Evolutionary conservation across 2,888 invertebrate genomes (phyloP), one percentile per base, ranked within the genome.

Genomic region (Coelopa pilipes): DNA sequence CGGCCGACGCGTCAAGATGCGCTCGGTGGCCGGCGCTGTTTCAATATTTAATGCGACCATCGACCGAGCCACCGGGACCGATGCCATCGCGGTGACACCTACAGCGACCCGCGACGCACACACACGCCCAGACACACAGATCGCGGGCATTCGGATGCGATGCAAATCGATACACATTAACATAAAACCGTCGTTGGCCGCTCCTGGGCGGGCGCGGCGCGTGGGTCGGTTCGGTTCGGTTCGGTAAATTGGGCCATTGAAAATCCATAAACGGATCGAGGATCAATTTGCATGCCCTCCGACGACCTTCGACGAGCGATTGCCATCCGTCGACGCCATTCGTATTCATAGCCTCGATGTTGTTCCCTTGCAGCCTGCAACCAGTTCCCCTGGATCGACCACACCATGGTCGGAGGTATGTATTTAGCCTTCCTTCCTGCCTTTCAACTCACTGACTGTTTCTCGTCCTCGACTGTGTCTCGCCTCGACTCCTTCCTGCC

Each of bases 321-420:
- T 67, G 17, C 55, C 17, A 15, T 57, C 57, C 9, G 45, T 59
- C 45, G 47, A 12, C 62, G 2, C 34, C 49, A 12, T 66, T 70
- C 53, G 11, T 47, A 55, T 49, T 62, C 24, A 76, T 74, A 24
- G 50, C 55, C 63, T 60, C 50, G 62, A 67, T 71, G 53, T 67
- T 60, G 7, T 69, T 57, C 59, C 7, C 62, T 76, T 75, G 49
- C 79, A 85, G 85, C 78, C 70, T 81, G 83, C 77, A 81, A 83
- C 78, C 82, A 83, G 80, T 84, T 82, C 84, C 85, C 85, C 76
- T 85, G 85, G 85, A 79, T 85, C 77, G 80, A 80, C 76, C 81
- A 80, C 78, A 80, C 76, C 77, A 76, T 82, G 78, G 74, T 73
- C 72, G 84, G 81, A 78, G 82, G 81, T 84, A 82, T 81, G 78